Conservation (phyloP, 2,888 invertebrate species). For the Caenorhabditis zanzibari region DNA sequence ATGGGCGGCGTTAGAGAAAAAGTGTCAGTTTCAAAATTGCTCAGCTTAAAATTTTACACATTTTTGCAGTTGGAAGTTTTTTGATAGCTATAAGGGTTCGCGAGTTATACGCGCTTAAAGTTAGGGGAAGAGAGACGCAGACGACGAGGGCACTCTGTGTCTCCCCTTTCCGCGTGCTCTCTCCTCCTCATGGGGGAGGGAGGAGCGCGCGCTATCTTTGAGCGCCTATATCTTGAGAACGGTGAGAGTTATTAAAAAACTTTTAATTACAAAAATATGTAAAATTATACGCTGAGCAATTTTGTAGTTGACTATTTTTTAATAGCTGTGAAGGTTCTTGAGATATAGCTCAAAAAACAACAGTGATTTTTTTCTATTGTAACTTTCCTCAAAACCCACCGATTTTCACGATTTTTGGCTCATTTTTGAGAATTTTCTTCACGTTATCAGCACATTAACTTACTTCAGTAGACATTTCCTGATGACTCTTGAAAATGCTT, state of each 20-base stretch:
- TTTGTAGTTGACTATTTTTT: too few relatives aligned
- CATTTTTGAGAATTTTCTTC: background rate
- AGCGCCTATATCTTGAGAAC: background rate
- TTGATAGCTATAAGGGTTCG: background rate
- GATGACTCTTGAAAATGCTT: conserved; percentile 39
- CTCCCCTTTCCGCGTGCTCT: conserved; percentile 3
- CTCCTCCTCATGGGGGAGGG: too few relatives aligned
- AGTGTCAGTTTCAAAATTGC: background rate
- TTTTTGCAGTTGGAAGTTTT: background rate
- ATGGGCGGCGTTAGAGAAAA: background rate
- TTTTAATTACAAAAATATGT: background rate
- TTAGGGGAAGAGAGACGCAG: background rate
- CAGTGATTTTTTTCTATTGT: background rate
- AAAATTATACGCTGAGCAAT: too few relatives aligned
- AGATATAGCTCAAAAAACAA: background rate
- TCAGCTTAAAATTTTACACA: background rate
- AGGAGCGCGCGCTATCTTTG: too few relatives aligned
- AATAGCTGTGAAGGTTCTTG: too few relatives aligned
- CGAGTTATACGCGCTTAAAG: background rate
- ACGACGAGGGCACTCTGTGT: too few relatives aligned
- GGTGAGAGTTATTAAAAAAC: background rate
- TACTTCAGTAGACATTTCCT: conserved; percentile 29
- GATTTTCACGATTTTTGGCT: too few relatives aligned
- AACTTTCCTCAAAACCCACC: too few relatives aligned
- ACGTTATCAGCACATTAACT: background rate